Percentiles rank a stretch among this genome's conserved stretches.
phyloP scores from a whole-genome alignment of 1,140 invertebrate species.

The Lucilia cuprina region DNA sequence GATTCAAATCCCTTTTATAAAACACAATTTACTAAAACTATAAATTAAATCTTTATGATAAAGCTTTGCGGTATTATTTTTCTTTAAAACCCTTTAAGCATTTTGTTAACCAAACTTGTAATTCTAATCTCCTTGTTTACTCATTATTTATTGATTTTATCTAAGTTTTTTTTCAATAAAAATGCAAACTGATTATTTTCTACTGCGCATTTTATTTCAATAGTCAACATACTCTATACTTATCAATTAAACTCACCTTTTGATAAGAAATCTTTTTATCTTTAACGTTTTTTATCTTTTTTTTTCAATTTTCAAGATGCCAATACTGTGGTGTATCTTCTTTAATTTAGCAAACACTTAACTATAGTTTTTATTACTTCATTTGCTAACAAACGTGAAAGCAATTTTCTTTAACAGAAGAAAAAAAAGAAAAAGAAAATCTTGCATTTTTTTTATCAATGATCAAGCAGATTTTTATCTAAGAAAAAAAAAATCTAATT shows the following conservation, averaged over 20 bases:
- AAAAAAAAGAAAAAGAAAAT: not conserved
- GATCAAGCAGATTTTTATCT: not conserved
- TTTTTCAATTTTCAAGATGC: not conserved
- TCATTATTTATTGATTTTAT: not conserved
- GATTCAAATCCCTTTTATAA: too few species aligned
- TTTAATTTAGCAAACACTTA: not conserved
- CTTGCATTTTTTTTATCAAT: not conserved
- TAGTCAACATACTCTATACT: too few species aligned
- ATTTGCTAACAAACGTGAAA: not conserved
- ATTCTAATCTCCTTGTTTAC: not conserved
- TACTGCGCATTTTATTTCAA: not conserved
- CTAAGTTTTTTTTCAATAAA: not conserved
- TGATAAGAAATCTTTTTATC: not conserved
- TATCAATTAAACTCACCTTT: too few species aligned
- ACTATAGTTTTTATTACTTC: slow-evolving; percentile 7
- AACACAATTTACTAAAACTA: too few species aligned
- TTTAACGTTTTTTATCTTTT: too few species aligned
- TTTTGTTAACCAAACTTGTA: not conserved
- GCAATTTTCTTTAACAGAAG: not conserved
- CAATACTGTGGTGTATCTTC: not conserved
- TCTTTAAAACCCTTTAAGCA: not conserved
- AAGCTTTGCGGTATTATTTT: too few species aligned
- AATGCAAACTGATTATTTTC: not conserved
- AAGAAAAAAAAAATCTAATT: not conserved
- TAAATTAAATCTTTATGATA: not conserved